Evolutionary conservation across 1,140 invertebrate genomes (phyloP), one percentile per base, ranked within the genome.

Genomic region (Agrypnia vestita): DNA sequence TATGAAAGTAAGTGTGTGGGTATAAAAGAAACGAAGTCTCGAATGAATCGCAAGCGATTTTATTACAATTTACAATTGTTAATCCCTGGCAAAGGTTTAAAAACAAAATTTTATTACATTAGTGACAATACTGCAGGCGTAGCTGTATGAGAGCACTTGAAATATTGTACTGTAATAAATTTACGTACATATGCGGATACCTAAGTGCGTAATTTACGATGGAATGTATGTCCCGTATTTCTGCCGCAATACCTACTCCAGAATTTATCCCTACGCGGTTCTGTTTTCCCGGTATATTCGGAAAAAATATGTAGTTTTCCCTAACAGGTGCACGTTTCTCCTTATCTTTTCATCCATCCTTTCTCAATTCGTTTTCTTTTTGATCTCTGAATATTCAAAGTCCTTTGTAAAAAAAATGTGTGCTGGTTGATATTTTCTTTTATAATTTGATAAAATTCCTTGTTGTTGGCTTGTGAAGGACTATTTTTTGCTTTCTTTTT

Each of bases 361-460:
- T 59, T 74, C 6, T 56, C 44, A n/a, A 46, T 74, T 74, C 53
- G 51, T 74, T 74, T 74, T 19, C 47, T 25, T 71, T 71, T 71
- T 71, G 55, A 74, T 74, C 53, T 59, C 55, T 17, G 55, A 44
- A 56, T 56, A 59, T 74, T 74, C 72, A 74, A 74, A 74, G 72
- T 53, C 72, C 51, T 74, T 74, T 74, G 72, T 74, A 17, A 25
- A 56, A 19, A 19, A 59, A 51, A 71, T 47, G 46, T 71, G 67
- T 49, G 17, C 49, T 11, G 46, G 12, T 15, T 51, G 47, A 51
- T 71, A 71, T 71, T 67, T 53, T 11, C 44, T 71, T 49, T 71
- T 71, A 71, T 71, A 71, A 71, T 71, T 71, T 71, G 67, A 71
- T 71, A 49, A 71, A 71, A 71, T 19, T 71, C 49, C 67, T 25